phyloP scores from a whole-genome alignment of 2,888 invertebrate species.

The Lasioglossum lativentre region DNA sequence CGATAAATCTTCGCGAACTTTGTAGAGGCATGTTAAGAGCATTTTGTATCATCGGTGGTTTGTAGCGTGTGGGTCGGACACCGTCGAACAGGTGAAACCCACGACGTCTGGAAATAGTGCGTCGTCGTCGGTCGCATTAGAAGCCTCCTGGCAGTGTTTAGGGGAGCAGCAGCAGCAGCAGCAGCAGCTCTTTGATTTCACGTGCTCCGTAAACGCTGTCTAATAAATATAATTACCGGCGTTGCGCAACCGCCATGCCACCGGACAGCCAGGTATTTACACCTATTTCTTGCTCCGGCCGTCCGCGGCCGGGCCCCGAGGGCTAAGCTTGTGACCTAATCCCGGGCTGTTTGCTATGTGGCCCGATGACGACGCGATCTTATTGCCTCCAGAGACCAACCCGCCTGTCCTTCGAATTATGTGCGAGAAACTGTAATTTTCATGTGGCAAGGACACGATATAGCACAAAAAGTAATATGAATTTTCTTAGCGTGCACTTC shows the following conservation, averaged over 20 bases:
- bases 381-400: conserved; percentile 18
- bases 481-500: neutral
- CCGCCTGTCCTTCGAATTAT: conserved; percentile 25
- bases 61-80: conserved; percentile 9
- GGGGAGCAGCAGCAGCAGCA: conserved; percentile 19
- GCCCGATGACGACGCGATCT: conserved; percentile 13
- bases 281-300: conserved; percentile 55
- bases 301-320: conserved; percentile 16
- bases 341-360: conserved; percentile 27
- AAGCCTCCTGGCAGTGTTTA: conserved; percentile 34
- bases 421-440: conserved; percentile 35
- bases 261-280: conserved; percentile 59
- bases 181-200: conserved; percentile 53
- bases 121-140: conserved; percentile 28
- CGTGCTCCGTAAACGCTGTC: conserved; percentile 43
- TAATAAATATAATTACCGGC: conserved; percentile 70
- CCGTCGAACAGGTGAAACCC: conserved; percentile 33
- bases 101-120: conserved; percentile 51
- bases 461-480: neutral
- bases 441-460: conserved; percentile 14
- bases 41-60: conserved; percentile 12
- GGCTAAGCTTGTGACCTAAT: conserved; percentile 50
- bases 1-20: conserved; percentile 38
- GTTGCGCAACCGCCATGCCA: conserved; percentile 51
- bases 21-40: conserved; percentile 43